Percentiles rank a stretch among this genome's conserved stretches.
Conservation (phyloP, 53 echinoderm and acorn worm species). For the Arbacia lixula region DNA sequence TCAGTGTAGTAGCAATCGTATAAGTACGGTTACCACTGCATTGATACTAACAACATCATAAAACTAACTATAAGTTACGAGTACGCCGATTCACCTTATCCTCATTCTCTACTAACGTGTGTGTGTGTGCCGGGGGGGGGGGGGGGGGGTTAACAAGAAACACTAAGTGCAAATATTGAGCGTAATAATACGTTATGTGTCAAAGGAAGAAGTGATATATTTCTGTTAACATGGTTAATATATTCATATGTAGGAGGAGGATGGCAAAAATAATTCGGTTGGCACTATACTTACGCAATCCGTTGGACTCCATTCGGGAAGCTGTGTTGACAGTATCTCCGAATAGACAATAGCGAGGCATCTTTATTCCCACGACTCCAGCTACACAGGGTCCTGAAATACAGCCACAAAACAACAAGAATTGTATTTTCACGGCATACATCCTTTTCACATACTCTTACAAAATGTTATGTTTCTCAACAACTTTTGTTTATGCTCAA, state of each 20-base stretch:
- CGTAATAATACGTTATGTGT: not conserved
- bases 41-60: too few species aligned
- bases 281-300: constrained; percentile 28
- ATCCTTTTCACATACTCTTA: not conserved
- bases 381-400: constrained; percentile 16
- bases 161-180: not conserved
- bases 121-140: too few species aligned
- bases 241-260: not conserved
- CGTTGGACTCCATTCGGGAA: constrained; percentile 34
- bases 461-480: not conserved
- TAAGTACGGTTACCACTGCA: too few species aligned
- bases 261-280: not conserved
- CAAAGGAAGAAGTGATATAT: not conserved
- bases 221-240: not conserved
- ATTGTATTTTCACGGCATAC: not conserved
- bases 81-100: too few species aligned
- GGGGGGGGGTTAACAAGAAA: too few species aligned
- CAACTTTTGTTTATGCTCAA: too few species aligned
- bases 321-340: constrained; percentile 44
- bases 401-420: not conserved
- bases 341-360: constrained; percentile 39
- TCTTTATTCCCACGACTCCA: constrained; percentile 30
- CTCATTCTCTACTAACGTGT: too few species aligned
- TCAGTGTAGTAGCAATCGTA: too few species aligned
- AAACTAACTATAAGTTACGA: too few species aligned